Conservation (phyloP, 2,113 vertebrate species). For the Saccopteryx leptura region DNA sequence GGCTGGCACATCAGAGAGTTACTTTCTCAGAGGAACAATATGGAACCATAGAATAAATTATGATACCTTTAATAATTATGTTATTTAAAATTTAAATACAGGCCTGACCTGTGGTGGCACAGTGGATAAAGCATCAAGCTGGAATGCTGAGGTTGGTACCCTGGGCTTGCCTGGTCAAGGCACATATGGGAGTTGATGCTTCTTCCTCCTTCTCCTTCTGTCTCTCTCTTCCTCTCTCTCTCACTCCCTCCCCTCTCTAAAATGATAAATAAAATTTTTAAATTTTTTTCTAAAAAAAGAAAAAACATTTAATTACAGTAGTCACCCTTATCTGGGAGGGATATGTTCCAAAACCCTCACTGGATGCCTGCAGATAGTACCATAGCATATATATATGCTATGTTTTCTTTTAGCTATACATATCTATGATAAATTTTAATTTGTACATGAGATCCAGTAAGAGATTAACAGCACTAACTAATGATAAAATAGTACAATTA, state of each 20-base stretch:
- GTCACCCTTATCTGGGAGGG: background rate
- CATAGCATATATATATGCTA: no score
- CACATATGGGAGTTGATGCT: no score
- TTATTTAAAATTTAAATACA: background rate
- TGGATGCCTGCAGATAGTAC: background rate
- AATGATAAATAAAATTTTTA: no score
- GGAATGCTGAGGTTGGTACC: no score
- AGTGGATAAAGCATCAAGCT: no score
- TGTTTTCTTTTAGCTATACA: background rate
- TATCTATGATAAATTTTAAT: background rate
- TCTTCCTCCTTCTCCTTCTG: no score
- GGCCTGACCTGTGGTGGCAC: no score
- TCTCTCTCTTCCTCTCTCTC: no score
- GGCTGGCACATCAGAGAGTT: background rate
- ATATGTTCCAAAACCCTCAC: background rate
- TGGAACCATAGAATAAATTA: background rate
- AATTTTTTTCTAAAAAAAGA: no score
- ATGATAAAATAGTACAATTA: background rate
- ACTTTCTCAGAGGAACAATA: constrained; percentile 3
- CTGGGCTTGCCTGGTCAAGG: no score
- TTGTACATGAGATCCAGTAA: background rate
- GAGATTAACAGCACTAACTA: background rate
- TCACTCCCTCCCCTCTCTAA: no score
- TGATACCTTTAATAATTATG: background rate
- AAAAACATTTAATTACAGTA: background rate